Evolutionary conservation across 1,140 invertebrate species (phyloP), one percentile per base, ranked within the genome.

Genomic region (Tyrophagus putrescentiae): DNA sequence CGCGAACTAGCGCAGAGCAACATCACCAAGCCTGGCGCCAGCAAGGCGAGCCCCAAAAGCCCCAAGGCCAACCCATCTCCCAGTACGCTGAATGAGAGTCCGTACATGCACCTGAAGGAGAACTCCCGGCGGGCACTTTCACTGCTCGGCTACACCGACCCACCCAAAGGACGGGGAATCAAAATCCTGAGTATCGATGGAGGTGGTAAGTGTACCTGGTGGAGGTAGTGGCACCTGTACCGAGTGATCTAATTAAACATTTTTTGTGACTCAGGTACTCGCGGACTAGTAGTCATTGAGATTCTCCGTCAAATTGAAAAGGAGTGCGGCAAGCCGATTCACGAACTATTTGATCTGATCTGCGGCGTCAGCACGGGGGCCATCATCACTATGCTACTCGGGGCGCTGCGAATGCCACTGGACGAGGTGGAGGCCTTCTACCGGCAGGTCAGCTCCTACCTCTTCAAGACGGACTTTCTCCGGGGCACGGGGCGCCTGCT

Each of bases 131-230:
- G 84, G 76, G 79, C 79, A 1, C 73, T 91, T 54, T 78, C 84
- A 1, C 68, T 89, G 29, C 70, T 91, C 54, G 89, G 89, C 5
- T 79, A 87, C 68, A 72, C 77, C 7, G 76, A 80, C 60, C 81
- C 85, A 31, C 73, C 84, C 4, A 78, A 77, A 63, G 79, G 80
- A 4, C 73, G 75, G 59, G 89, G 90, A 4, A 82, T 92, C 28
- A 76, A 84, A 70, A 82, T 94, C 53, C 73, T 95, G 13, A 79
- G 84, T 0, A 85, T 94, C 64, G 90, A 95, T 76, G 90, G 90
- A 6, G 90, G 90, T 32, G 90, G 90, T 53, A 84, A 85, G 54
- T 73, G 76, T 78, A 78, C 72, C 67, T 36, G 41, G 23, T 53
- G 36, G 3, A 39, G 21, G 23, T 11, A 34, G 28, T 31, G 23